phyloP scores from a whole-genome alignment of 2,888 invertebrate species.

The Drosophila neotestacea region DNA sequence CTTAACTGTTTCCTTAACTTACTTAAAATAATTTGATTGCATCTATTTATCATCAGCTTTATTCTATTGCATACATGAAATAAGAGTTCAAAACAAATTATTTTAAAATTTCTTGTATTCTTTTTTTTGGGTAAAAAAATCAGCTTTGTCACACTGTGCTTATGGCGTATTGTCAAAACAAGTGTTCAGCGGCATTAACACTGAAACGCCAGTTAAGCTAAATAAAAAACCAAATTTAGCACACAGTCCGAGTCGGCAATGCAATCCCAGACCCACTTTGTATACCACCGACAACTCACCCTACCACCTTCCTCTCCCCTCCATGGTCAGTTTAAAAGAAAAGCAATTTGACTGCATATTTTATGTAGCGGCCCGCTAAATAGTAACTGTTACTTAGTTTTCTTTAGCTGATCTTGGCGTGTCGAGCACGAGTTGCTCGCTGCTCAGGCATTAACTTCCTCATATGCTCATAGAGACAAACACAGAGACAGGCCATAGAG shows the following conservation, averaged over 20 bases:
- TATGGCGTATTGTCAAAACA: constrained; percentile 56
- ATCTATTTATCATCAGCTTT: too few relatives aligned
- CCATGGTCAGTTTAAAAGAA: constrained; percentile 37
- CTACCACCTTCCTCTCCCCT: background rate
- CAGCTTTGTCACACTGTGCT: constrained; percentile 46
- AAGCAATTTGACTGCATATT: constrained; percentile 70
- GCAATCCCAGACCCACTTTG: constrained; percentile 57
- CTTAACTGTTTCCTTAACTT: too few relatives aligned
- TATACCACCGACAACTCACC: constrained; percentile 14
- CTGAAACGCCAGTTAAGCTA: constrained; percentile 56
- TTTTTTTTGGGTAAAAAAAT: background rate
- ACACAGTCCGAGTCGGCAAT: constrained; percentile 46
- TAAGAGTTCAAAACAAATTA: too few relatives aligned
- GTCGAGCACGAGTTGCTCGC: constrained; percentile 18
- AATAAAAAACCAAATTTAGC: constrained; percentile 60
- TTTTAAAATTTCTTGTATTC: background rate
- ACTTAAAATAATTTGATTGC: too few relatives aligned
- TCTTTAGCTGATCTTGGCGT: constrained; percentile 57
- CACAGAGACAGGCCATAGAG: background rate
- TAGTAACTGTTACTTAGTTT: constrained; percentile 77
- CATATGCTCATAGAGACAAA: constrained; percentile 44
- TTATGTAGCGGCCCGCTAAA: constrained; percentile 67
- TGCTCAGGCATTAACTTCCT: constrained; percentile 73
- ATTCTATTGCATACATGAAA: too few relatives aligned
- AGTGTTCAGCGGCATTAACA: constrained; percentile 66